Percentiles rank a stretch among this genome's conserved stretches.
Conservation (phyloP, 2,797 vertebrate species). For the Dallia pectoralis region DNA sequence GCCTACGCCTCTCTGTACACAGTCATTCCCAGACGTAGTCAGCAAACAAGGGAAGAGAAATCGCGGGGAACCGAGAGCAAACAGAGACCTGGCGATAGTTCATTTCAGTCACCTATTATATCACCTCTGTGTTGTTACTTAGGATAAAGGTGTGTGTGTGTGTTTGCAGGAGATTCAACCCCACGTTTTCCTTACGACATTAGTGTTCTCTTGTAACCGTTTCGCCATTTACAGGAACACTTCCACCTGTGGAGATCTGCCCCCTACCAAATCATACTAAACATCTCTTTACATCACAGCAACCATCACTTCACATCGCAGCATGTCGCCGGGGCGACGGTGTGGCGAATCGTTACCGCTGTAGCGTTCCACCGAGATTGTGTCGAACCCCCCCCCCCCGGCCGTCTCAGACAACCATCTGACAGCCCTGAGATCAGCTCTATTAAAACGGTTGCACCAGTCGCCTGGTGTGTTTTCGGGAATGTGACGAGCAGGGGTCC, state of each 20-base stretch:
- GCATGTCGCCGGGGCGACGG: slow-evolving; percentile 23
- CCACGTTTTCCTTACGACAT: slow-evolving; percentile 9
- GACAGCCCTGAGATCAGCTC: slow-evolving; percentile 15
- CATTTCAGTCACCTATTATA: slow-evolving; percentile 6
- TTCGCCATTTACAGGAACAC: slow-evolving; percentile 30
- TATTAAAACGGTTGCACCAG: slow-evolving; percentile 31
- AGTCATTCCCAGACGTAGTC: slow-evolving; percentile 30
- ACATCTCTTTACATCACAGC: slow-evolving; percentile 18
- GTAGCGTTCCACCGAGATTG: slow-evolving; percentile 11
- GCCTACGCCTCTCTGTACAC: slow-evolving; percentile 5
- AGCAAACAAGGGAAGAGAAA: slow-evolving; percentile 19
- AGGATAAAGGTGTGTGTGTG: slow-evolving; percentile 17
- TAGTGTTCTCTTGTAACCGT: slow-evolving; percentile 5
- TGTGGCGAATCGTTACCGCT: slow-evolving; percentile 8
- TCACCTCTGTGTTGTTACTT: slow-evolving; percentile 12
- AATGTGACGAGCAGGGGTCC: slow-evolving; percentile 12
- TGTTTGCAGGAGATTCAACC: slow-evolving; percentile 21
- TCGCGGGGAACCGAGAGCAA: slow-evolving; percentile 12
- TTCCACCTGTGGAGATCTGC: slow-evolving; percentile 16
- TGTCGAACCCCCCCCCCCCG: background rate
- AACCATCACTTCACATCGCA: slow-evolving; percentile 7
- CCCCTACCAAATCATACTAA: slow-evolving; percentile 27
- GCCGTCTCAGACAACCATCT: background rate
- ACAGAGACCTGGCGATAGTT: background rate
- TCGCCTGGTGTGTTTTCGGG: slow-evolving; percentile 31